Evolutionary conservation across 2,797 vertebrate species (phyloP), one percentile per base, ranked within the genome.

Genomic region (Sylvia borin): DNA sequence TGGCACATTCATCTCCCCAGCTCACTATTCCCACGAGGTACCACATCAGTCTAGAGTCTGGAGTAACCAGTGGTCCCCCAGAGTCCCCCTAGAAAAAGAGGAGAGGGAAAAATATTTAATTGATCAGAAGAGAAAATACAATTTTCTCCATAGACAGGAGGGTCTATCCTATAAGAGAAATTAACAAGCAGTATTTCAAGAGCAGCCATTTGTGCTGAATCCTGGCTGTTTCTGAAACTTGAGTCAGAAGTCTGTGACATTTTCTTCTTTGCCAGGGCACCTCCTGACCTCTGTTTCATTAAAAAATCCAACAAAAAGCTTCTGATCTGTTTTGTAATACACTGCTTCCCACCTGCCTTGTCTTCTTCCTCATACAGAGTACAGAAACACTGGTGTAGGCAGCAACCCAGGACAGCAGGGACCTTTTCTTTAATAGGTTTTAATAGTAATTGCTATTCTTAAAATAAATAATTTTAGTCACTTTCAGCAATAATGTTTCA

Each of bases 21-120:
- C 98, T 98, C 90, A 98, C 98, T 92, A 98, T 98, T 92, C 98
- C 98, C 85, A 98, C 94, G 50, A 98, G 98, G 95, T 98, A 98
- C 98, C 98, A 98, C 88, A 98, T 98, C 75, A 97, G 89, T 94
- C 97, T 98, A 61, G 83, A 75, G 89, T 98, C 98, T 74, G 95
- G 96, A 92, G 97, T 92, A 88, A 97, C 98, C 76, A 98, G 58
- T 14, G 98, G 98, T 58, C 98, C 98, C 27, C 98, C 98, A 84
- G 98, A 98, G 72, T 98, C 98, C 48, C 98, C 98, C 98, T 98
- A 73, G 58, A 75, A 80, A 84, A 93, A 95, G 68, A 94, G 40
- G 60, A 94, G 65, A 29, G 31, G 7, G 16, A 25, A 72, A 61
- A 42, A 32, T 13, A 68, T 70, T 77, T 80, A 66, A 57, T 58